Evolutionary conservation across 2,797 vertebrate genomes (phyloP).

Genomic region (Chelon auratus): DNA sequence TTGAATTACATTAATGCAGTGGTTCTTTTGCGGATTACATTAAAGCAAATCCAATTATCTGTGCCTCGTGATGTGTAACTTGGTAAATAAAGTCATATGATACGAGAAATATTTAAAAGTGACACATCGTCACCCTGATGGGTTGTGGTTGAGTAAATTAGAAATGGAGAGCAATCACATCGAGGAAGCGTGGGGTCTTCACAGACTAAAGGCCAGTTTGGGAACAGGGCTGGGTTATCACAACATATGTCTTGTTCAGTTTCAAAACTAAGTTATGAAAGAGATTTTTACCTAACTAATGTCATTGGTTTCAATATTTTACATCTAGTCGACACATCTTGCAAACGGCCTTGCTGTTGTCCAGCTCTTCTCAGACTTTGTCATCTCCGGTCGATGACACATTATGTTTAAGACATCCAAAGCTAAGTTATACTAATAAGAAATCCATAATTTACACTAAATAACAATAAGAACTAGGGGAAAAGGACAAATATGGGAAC

Average conservation of each 20-base stretch:
- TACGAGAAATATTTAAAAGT: conserved; percentile 29
- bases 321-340: too few species aligned
- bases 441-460: neutral
- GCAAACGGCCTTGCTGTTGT: too few species aligned
- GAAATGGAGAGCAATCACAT: neutral
- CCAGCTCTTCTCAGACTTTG: neutral
- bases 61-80: conserved; percentile 36
- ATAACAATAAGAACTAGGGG: neutral
- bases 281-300: too few species aligned
- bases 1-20: conserved; percentile 38
- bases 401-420: neutral
- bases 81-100: conserved; percentile 48
- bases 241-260: too few species aligned
- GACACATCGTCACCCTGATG: conserved; percentile 8
- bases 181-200: neutral
- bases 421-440: neutral
- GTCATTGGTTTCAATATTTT: too few species aligned
- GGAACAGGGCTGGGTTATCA: neutral
- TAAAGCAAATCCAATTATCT: conserved; percentile 41
- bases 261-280: too few species aligned
- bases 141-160: conserved; percentile 6
- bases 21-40: conserved; percentile 45
- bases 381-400: conserved; percentile 1
- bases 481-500: neutral
- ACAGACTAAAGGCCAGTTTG: neutral